Evolutionary conservation across 1,140 invertebrate species (phyloP), one percentile per base, ranked within the genome.

Genomic region (Drosophila tropicalis): DNA sequence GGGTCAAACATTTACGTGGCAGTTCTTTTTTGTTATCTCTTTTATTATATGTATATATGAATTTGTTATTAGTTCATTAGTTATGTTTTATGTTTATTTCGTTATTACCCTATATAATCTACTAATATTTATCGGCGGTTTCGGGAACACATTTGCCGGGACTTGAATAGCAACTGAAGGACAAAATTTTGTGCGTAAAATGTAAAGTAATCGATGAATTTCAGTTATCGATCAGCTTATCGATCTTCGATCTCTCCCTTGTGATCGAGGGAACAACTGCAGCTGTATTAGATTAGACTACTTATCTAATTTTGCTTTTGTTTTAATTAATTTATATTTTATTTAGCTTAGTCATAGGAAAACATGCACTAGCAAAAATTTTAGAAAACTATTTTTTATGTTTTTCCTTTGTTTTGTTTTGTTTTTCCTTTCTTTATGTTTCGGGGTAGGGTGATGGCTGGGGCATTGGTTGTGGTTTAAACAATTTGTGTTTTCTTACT

Each of bases 81-180:
- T 68, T 69, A 56, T 79, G 40, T 60, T 55, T 81, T 68, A 67
- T 70, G 2, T 76, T 66, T 70, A 65, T 77, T 81, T 73, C 71
- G 17, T 51, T 51, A 62, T 76, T 89, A 87, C 67, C 85, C 80
- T 80, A 87, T 69, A 81, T 89, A 87, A 81, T 72, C 84, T 89
- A 81, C 79, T 89, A 89, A 87, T 80, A 89, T 84, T 87, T 83
- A 85, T 89, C 80, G 84, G 84, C 84, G 80, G 83, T 80, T 89
- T 87, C 74, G 83, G 84, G 84, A 87, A 87, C 83, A 87, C 82
- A 85, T 72, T 87, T 89, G 69, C 83, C 83, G 69, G 82, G 82
- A 77, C 41, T 22, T 51, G 44, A 56, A 71, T 70, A 74, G 32
- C 7, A 66, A 62, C 63, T 61, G 29, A 32, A 54, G 47, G 25